A percentile compares a stretch with the other conserved stretches of the same genome.
Conservation (phyloP, 2,888 invertebrate species). For the Perithous albicinctus region DNA sequence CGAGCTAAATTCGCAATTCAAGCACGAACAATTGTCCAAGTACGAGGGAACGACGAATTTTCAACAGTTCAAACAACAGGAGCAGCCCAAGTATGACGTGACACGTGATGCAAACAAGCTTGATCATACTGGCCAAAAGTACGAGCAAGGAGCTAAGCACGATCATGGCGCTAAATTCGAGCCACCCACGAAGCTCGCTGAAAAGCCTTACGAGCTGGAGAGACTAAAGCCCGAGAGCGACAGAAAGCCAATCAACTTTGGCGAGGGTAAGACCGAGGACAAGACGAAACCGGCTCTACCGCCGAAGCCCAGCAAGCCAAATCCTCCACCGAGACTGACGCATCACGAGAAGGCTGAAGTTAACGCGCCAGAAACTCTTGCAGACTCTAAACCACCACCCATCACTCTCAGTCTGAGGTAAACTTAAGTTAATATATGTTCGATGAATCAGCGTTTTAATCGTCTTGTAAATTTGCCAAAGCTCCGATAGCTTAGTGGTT, state of each 20-base stretch:
- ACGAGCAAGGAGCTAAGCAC: conserved; percentile 74
- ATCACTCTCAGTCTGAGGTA: conserved; percentile 75
- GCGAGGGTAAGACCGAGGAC: conserved; percentile 77
- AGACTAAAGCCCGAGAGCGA: conserved; percentile 75
- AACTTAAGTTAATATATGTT: background rate
- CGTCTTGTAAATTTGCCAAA: background rate
- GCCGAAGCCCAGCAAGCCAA: conserved; percentile 89
- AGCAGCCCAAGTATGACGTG: conserved; percentile 71
- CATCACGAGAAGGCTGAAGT: conserved; percentile 80
- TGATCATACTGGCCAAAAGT: conserved; percentile 68
- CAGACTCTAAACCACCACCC: conserved; percentile 72
- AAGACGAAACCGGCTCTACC: conserved; percentile 91
- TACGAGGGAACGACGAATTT: conserved; percentile 71
- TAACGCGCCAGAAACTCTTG: conserved; percentile 67
- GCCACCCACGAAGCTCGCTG: conserved; percentile 75
- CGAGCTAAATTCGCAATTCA: conserved; percentile 72
- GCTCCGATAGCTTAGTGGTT: background rate
- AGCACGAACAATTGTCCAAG: conserved; percentile 70
- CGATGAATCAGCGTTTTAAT: conserved; percentile 17
- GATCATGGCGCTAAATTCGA: conserved; percentile 79
- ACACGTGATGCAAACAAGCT: conserved; percentile 54
- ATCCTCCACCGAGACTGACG: conserved; percentile 82
- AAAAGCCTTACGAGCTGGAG: conserved; percentile 81
- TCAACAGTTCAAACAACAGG: conserved; percentile 73
- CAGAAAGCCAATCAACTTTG: conserved; percentile 73